phyloP scores from a whole-genome alignment of 2,888 invertebrate species.

The Mantis religiosa region DNA sequence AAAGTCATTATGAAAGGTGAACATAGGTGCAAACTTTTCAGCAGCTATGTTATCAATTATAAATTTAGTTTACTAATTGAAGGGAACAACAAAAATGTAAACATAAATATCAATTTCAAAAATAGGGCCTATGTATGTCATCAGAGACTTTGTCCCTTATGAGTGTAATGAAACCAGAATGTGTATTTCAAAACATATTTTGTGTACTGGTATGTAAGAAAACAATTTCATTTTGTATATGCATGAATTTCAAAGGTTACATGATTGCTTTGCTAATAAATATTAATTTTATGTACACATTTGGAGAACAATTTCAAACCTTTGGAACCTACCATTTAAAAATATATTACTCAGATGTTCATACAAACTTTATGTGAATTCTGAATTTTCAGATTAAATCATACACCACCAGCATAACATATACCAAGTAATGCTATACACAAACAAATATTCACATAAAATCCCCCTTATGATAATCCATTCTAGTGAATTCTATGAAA shows the following conservation, averaged over 20 bases:
- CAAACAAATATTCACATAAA: too few species aligned
- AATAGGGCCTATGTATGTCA: constrained; percentile 11
- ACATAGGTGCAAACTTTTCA: not conserved
- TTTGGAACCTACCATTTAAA: not conserved
- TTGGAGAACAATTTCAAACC: not conserved
- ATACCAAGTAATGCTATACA: too few species aligned
- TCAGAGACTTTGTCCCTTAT: not conserved
- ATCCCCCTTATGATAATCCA: too few species aligned
- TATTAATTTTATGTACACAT: constrained; percentile 21
- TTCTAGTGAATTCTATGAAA: too few species aligned
- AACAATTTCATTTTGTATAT: constrained; percentile 25
- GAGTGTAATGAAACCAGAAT: constrained; percentile 5
- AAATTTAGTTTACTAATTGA: constrained; percentile 3
- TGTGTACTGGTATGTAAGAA: constrained; percentile 21
- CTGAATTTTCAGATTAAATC: too few species aligned
- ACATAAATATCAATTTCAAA: not conserved
- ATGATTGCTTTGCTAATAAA: constrained; percentile 28
- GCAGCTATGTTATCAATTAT: not conserved
- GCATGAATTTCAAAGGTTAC: constrained; percentile 23
- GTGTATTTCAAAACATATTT: constrained; percentile 27
- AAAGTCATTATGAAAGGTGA: not conserved
- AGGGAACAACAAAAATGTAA: constrained; percentile 16
- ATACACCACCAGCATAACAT: too few species aligned
- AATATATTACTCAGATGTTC: not conserved
- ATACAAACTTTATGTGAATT: not conserved